Base-by-base conservation (phyloP, 2,113 vertebrate genomes). In the Oreamnos americanus region DNA sequence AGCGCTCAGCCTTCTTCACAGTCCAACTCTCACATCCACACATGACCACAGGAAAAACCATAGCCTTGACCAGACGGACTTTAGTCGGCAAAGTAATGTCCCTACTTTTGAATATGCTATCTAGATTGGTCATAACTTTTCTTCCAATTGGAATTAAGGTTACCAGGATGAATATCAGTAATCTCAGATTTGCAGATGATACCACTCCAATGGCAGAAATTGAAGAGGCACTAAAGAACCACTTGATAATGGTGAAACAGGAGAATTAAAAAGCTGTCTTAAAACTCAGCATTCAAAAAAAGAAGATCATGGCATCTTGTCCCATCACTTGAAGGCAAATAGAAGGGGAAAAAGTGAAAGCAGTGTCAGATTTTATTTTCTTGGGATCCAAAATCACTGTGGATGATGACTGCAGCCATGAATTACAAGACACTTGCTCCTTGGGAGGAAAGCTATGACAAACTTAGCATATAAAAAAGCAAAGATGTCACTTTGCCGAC, bases 401-500 rank as follows among this genome's bases (percentile, higher is more conserved):
- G 36, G 36, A 43, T 13, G 21, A 25, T 74, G 71, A 76, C 36
- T 76, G 23, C 23, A 43, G 71, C 23, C 71, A 3, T 76, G 36
- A 76, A 43, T 76, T 76, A 76, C 1, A 71, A 43, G 39, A 76
- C 71, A 76, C 39, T 43, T 76, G 71, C 71, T 76, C 71, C 12
- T 26, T 43, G 12, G 71, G 15, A 43, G 23, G 71, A 43, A 76
- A 76, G 21, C 36, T 43, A 3, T 76, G 71, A 43, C 39, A 76
- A 26, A 43, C 12, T 14, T 76, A 76, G 39, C 71, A 3, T 76
- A 76, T 43, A 21, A 76, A 15, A 76, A 43, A 26, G 11, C 71
- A 76, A 25, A 76, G 39, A 76, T 1, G 0, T 76, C 39, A 43
- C 39, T 43, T 76, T 43, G 28, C 71, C 0, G 0, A 76, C 71